Percentiles rank a stretch among this genome's conserved stretches.
phyloP scores from a whole-genome alignment of 1,140 invertebrate species.

The Sitobion miscanthi region DNA sequence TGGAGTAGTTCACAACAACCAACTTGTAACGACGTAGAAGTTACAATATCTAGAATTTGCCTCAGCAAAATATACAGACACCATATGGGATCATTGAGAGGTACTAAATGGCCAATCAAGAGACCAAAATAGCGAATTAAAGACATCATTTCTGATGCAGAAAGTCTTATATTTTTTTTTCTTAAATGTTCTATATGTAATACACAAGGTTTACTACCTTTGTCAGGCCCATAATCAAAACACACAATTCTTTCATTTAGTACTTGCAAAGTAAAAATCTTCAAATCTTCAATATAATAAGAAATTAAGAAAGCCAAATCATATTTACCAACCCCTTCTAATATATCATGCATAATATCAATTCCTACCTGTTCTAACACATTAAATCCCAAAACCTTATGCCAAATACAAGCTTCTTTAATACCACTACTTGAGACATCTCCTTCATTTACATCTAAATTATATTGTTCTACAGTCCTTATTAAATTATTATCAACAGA shows the following conservation, averaged over 20 bases:
- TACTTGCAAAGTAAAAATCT: background rate
- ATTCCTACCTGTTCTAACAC: background rate
- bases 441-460: background rate
- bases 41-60: background rate
- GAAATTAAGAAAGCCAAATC: background rate
- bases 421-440: slow-evolving; percentile 16
- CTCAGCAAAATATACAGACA: background rate
- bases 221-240: background rate
- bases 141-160: background rate
- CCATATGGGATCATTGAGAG: background rate
- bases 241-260: background rate
- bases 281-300: background rate
- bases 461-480: background rate
- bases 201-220: background rate
- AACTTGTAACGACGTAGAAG: too few relatives aligned
- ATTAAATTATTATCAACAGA: background rate
- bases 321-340: background rate
- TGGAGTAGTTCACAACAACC: too few relatives aligned
- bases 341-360: background rate
- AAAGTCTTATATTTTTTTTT: background rate
- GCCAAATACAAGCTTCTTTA: background rate
- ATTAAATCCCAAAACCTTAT: background rate
- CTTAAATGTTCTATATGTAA: background rate
- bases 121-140: background rate
- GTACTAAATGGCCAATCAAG: background rate